A percentile compares a stretch with the other conserved stretches of the same genome.
Evolutionary conservation across 2,888 invertebrate genomes (phyloP).

Genomic region (Agonopterix arenella): DNA sequence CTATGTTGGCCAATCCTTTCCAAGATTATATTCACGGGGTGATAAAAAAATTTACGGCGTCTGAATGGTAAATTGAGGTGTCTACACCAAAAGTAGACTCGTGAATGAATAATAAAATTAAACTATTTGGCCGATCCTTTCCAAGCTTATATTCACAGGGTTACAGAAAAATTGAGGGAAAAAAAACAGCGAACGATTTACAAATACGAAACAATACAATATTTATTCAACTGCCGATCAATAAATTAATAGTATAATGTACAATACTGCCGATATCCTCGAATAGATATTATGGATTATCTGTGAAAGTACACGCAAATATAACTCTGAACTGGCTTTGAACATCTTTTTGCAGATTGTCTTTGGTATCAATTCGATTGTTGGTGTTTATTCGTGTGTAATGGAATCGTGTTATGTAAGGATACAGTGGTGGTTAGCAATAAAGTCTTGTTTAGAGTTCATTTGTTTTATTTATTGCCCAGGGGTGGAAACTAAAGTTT

Average conservation of each 20-base stretch:
- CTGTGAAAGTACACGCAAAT: conserved; percentile 45
- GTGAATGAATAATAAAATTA: too few species aligned
- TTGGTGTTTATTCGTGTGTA: conserved; percentile 12
- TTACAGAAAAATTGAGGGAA: too few species aligned
- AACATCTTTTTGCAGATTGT: conserved; percentile 34
- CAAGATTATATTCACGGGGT: too few species aligned
- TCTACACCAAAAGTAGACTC: too few species aligned
- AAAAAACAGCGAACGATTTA: too few species aligned
- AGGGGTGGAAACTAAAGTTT: too few species aligned
- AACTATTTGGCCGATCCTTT: too few species aligned
- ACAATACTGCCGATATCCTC: conserved; percentile 41
- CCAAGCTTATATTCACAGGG: too few species aligned
- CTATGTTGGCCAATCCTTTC: too few species aligned
- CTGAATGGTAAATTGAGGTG: too few species aligned
- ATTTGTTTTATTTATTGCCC: conserved; percentile 20
- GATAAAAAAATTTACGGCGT: too few species aligned
- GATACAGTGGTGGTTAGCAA: conserved; percentile 60
- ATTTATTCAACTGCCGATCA: conserved; percentile 21
- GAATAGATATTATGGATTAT: conserved; percentile 24
- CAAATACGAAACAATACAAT: neutral
- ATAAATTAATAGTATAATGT: conserved; percentile 20
- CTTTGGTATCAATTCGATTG: conserved; percentile 27
- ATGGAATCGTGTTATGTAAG: conserved; percentile 26
- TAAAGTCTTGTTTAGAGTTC: conserved; percentile 51
- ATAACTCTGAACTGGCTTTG: conserved; percentile 55